Conservation (phyloP, 2,113 vertebrate genomes). For the Columba janthina region DNA sequence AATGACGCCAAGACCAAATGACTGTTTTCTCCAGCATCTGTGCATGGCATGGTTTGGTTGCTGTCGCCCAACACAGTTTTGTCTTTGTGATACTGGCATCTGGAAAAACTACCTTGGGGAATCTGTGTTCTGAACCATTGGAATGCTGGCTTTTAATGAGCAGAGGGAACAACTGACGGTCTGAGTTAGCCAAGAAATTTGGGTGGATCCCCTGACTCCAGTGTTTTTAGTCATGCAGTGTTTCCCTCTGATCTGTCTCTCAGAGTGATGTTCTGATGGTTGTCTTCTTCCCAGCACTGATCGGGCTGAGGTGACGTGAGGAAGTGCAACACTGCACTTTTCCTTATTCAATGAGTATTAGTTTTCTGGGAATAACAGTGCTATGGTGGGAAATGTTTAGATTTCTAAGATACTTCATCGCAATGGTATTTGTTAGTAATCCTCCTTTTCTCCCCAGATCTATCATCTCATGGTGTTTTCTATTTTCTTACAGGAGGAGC, state of each 20-base stretch:
- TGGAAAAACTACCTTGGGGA: background rate
- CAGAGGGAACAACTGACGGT: background rate
- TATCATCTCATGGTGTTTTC: background rate
- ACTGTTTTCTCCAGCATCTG: background rate
- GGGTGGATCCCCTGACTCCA: background rate
- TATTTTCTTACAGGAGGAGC: constrained; percentile 87
- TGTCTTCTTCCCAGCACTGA: background rate
- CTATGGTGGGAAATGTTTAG: background rate
- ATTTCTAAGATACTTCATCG: background rate
- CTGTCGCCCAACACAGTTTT: background rate
- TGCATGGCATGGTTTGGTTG: background rate
- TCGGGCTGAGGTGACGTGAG: background rate
- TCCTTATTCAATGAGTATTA: background rate
- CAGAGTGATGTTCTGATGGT: background rate
- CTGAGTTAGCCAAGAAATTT: background rate
- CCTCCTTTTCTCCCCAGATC: background rate
- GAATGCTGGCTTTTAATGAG: background rate
- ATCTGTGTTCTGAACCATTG: background rate
- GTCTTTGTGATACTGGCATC: background rate
- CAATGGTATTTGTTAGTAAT: background rate
- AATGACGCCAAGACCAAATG: background rate
- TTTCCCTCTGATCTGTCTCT: background rate
- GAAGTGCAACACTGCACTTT: background rate
- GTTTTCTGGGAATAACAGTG: background rate
- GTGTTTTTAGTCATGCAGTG: background rate